These are phyloP conservation scores for Erebia aethiops DNA, from an alignment of 2,888 invertebrate species.

Conservation along the genomic window DNA sequence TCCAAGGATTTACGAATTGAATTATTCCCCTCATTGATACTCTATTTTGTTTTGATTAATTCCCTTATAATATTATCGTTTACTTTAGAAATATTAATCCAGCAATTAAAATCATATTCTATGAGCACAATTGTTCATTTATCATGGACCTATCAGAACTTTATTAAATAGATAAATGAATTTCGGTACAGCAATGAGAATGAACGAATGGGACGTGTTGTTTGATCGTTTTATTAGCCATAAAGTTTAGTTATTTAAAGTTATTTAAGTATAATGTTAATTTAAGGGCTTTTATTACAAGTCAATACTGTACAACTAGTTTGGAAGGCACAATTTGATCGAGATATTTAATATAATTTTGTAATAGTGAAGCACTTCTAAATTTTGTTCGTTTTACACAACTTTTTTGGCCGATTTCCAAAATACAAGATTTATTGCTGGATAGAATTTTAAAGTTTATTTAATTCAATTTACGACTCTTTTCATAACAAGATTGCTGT, in stretches of 20 bases:
- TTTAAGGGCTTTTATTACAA: no score
- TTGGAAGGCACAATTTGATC: no score
- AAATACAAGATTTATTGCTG: constrained; percentile 32
- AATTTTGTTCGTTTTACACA: constrained; percentile 34
- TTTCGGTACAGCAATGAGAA: no score
- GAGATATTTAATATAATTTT: constrained; percentile 17
- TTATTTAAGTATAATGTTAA: no score
- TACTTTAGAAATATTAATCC: constrained; percentile 18
- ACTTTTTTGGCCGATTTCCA: constrained; percentile 31
- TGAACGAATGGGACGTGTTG: no score
- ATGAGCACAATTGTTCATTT: neutral
- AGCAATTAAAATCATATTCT: constrained; percentile 6
- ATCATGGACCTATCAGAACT: neutral
- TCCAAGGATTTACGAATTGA: constrained; percentile 58
- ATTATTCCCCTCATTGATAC: constrained; percentile 52
- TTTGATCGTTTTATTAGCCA: no score
- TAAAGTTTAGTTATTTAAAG: no score
- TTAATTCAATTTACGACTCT: constrained; percentile 23
- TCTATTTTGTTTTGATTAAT: constrained; percentile 58
- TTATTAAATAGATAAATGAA: no score
- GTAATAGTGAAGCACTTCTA: constrained; percentile 26
- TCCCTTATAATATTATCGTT: constrained; percentile 37
- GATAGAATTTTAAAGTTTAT: constrained; percentile 28
- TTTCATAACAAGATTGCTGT: constrained; percentile 19
- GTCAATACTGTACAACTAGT: no score